Base-by-base conservation (phyloP, 2,113 vertebrate genomes). In the Apistogramma diplotaenia region DNA sequence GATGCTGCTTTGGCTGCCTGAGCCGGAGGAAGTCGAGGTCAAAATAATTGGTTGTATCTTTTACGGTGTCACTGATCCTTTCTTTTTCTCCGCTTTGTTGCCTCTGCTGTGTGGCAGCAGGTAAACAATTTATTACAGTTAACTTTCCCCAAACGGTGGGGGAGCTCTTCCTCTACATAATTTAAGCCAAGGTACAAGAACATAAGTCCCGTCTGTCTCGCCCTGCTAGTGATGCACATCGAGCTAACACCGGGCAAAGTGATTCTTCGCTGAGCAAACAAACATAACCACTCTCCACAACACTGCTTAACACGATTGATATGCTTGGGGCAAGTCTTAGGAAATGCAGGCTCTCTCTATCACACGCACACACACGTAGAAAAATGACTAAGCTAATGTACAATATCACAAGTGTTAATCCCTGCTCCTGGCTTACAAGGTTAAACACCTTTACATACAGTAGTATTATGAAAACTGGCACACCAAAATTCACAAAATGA, bases 21-120 rank as follows among this genome's bases (percentile, higher is more conserved):
- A 25, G 33, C 71, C 18, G n/a, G 9, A 79, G 21, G 61, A 81
- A 76, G 58, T 59, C 53, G 49, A 78, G 87, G 89, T 92, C 87
- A 91, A 74, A 90, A 85, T 91, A 93, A 91, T 92, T 91, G 87
- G 67, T 85, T 60, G 7, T 25, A 51, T 81, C 81, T 84, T 74
- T 79, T 51, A 61, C 49, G 35, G 65, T 87, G 76, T 87, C 88
- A 82, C 71, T 78, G 87, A 76, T 77, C 46, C 27, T 40, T 21
- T 76, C 29, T 37, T 59, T 81, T 85, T 78, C 72, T 16, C 43
- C 21, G 18, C 85, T 81, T 25, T 6, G 35, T 59, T 74, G 54
- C 65, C 40, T 86, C 27, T 18, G 77, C 79, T 40, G 43, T 74
- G 71, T 76, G 60, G 74, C 27, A 73, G 80, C 86, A 86, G 74